Percentiles rank a stretch among this genome's conserved stretches.
phyloP scores from a whole-genome alignment of 2,113 vertebrate species.

The Callospermophilus lateralis region DNA sequence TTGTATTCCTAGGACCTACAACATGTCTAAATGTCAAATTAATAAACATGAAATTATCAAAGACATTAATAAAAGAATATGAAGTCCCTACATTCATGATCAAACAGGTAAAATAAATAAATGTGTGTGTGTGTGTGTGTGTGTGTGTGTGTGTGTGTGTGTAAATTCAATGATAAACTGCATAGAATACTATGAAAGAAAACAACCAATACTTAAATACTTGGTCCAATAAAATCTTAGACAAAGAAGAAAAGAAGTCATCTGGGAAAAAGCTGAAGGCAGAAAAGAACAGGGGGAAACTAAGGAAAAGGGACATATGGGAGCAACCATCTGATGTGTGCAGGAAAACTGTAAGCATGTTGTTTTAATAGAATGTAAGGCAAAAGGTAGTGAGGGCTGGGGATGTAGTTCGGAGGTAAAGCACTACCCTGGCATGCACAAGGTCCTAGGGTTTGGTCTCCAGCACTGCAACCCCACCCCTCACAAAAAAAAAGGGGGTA shows the following conservation, averaged over 20 bases:
- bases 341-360: background rate
- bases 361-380: too few relatives aligned
- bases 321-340: accelerated
- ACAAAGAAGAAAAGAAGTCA: background rate
- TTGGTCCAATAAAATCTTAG: background rate
- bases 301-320: too few relatives aligned
- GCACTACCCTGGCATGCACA: background rate
- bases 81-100: background rate
- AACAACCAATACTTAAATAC: background rate
- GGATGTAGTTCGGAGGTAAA: background rate
- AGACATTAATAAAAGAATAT: background rate
- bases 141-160: too few relatives aligned
- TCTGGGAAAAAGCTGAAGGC: background rate
- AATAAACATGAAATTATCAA: background rate
- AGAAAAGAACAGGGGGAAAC: background rate
- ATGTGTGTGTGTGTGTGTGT: too few relatives aligned
- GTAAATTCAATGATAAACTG: background rate
- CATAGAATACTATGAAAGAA: background rate
- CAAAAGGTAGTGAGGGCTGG: too few relatives aligned
- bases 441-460: background rate
- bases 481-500: too few relatives aligned
- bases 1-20: background rate
- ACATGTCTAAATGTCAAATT: background rate
- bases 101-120: background rate
- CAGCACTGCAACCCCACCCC: background rate